phyloP scores from a whole-genome alignment of 2,797 vertebrate genomes.

The Malurus leucopterus region DNA sequence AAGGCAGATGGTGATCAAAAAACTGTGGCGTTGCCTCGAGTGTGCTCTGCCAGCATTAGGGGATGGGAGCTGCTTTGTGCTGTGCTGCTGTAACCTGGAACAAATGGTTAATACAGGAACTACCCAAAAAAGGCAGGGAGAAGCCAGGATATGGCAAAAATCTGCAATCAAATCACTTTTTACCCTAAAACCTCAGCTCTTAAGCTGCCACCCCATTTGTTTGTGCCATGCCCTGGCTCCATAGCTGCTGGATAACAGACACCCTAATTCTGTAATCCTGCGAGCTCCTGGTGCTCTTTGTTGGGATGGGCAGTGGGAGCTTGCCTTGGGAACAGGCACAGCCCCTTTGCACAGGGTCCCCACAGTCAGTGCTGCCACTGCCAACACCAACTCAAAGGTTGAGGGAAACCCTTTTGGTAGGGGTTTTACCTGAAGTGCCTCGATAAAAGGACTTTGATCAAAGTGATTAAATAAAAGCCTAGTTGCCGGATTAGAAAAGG shows the following conservation, averaged over 20 bases:
- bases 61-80: background rate
- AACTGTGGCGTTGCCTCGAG: background rate
- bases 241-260: background rate
- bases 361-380: fast-evolving
- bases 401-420: background rate
- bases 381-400: background rate
- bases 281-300: background rate
- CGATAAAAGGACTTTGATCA: background rate
- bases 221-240: background rate
- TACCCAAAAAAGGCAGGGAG: background rate
- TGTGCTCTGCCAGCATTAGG: background rate
- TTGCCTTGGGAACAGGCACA: background rate
- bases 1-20: background rate
- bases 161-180: background rate
- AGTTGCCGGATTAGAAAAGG: background rate
- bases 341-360: background rate
- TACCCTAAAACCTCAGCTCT: background rate
- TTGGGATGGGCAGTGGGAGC: background rate
- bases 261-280: background rate
- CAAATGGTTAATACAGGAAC: background rate
- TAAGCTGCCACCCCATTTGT: background rate
- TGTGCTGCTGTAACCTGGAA: background rate
- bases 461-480: background rate
- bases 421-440: background rate
- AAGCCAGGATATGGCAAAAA: background rate